A percentile compares a stretch with the other conserved stretches of the same genome.
phyloP scores from a whole-genome alignment of 2,888 invertebrate genomes.

The Cryptus armator region DNA sequence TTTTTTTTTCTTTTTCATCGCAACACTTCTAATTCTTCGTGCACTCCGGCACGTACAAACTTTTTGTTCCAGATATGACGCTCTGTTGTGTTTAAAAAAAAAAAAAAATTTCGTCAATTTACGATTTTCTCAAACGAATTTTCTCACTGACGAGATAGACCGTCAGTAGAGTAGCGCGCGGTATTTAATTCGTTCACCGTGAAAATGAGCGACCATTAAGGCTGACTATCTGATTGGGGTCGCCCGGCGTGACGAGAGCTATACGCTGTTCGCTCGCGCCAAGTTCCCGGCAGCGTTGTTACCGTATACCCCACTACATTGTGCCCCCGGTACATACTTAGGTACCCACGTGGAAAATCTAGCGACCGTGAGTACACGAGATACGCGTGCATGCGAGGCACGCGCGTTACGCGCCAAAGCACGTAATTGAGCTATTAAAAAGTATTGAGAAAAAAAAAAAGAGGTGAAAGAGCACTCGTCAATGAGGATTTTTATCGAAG shows the following conservation, averaged over 20 bases:
- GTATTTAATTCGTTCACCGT: conserved; percentile 71
- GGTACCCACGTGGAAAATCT: conserved; percentile 73
- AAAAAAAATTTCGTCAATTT: conserved; percentile 1
- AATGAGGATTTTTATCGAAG: conserved; percentile 2
- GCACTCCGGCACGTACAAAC: neutral
- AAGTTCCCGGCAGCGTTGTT: conserved; percentile 31
- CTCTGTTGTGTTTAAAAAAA: neutral
- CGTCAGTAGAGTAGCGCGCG: conserved; percentile 36
- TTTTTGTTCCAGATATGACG: neutral
- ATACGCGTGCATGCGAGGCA: conserved; percentile 57
- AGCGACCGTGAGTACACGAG: conserved; percentile 67
- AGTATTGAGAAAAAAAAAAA: conserved; percentile 58
- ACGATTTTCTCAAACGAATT: conserved; percentile 38
- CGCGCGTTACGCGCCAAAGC: conserved; percentile 67
- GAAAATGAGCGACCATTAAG: conserved; percentile 72
- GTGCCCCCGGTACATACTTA: conserved; percentile 50
- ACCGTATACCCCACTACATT: conserved; percentile 31
- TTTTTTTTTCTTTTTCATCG: neutral
- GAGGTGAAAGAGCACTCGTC: conserved; percentile 3
- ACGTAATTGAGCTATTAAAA: conserved; percentile 67
- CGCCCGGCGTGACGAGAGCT: conserved; percentile 69
- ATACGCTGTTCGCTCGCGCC: conserved; percentile 52
- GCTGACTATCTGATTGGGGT: conserved; percentile 71
- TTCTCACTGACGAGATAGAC: conserved; percentile 21
- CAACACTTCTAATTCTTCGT: neutral